Evolutionary conservation across 2,113 vertebrate genomes (phyloP).

Genomic region (Mus spicilegus): DNA sequence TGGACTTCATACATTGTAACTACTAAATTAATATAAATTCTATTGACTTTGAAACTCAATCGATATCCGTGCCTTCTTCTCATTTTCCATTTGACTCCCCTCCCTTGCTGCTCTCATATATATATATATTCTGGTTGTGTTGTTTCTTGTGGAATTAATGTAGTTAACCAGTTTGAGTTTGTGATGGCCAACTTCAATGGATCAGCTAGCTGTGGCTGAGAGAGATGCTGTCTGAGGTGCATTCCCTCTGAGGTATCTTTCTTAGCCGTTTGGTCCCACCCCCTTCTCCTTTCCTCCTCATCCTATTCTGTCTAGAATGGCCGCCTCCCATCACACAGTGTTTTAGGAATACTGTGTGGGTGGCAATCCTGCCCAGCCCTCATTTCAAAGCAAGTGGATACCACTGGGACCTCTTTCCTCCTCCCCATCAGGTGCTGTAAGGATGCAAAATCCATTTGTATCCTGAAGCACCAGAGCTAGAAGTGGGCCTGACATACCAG

Average conservation of each 20-base stretch:
- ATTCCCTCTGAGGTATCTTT: neutral
- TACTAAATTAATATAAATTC: conserved; percentile 12
- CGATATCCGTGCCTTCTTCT: neutral
- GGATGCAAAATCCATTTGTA: no score
- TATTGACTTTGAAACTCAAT: conserved; percentile 33
- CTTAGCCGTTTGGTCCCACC: neutral
- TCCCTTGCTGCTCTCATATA: neutral
- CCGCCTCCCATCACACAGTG: neutral
- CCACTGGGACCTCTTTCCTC: neutral
- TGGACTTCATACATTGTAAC: neutral
- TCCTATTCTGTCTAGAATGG: neutral
- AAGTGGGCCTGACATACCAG: no score
- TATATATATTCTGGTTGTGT: neutral
- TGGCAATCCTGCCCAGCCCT: no score
- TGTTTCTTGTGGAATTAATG: neutral
- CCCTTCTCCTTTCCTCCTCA: neutral
- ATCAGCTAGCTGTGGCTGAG: neutral
- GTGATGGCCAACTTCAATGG: neutral
- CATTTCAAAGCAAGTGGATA: neutral
- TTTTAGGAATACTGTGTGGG: neutral
- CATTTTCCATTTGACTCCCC: conserved; percentile 29
- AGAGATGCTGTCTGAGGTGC: neutral
- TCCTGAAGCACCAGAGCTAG: neutral
- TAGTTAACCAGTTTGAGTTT: neutral
- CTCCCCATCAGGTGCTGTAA: neutral